These are phyloP conservation scores for Cassiopea xamachana DNA, from an alignment of 30 jellyfish, hydroid and myxozoan species.

Conservation along the genomic window DNA sequence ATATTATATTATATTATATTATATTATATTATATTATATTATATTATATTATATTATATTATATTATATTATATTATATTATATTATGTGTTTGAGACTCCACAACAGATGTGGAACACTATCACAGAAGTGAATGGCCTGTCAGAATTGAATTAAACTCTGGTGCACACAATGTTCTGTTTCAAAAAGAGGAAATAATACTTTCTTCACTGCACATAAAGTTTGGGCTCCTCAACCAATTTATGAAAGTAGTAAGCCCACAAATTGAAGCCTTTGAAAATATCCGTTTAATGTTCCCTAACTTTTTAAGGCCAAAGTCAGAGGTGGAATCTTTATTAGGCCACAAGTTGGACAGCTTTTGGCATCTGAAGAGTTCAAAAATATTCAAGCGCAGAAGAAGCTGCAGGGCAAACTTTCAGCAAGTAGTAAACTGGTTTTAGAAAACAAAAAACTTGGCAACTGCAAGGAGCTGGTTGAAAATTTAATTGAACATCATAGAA, in stretches of 20 bases:
- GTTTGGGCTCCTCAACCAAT: conserved; percentile 21
- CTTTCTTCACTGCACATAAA: conserved; percentile 42
- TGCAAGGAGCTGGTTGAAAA: conserved; percentile 8
- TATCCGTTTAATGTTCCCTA: conserved; percentile 26
- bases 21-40: too few species aligned
- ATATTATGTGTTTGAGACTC: conserved; percentile 46
- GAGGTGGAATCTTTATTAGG: conserved; percentile 1
- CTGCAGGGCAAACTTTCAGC: conserved; percentile 9
- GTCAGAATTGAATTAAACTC: conserved; percentile 22
- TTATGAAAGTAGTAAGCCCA: conserved; percentile 9
- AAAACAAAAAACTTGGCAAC: not conserved
- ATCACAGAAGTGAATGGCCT: conserved; percentile 42
- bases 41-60: too few species aligned
- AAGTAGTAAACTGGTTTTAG: not conserved
- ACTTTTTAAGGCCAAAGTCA: conserved; percentile 8
- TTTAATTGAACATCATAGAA: not conserved
- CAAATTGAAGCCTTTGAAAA: conserved; percentile 9
- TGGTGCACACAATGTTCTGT: conserved; percentile 43
- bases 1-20: too few species aligned
- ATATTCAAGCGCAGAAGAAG: not conserved
- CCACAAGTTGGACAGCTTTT: not conserved
- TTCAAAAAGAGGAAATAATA: conserved; percentile 7
- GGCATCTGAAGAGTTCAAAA: not conserved
- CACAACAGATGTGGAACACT: conserved; percentile 44
- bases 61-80: too few species aligned